Percentiles rank a stretch among this genome's conserved stretches.
Evolutionary conservation across 2,113 vertebrate species (phyloP).

Genomic region (Laticauda colubrina): DNA sequence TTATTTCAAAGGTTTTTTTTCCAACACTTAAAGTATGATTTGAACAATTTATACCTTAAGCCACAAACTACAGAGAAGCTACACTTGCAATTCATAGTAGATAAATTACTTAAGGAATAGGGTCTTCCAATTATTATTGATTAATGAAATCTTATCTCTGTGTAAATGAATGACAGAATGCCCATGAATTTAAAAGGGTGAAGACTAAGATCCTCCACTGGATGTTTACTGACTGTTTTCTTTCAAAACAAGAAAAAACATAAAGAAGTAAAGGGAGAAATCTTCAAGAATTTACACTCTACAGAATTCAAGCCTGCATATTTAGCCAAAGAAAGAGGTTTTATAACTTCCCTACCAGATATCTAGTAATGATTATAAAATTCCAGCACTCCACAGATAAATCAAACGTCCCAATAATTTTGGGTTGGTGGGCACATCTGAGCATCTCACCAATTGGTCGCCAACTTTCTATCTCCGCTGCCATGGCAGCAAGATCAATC

Average conservation of each 20-base stretch:
- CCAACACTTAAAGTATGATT: background rate
- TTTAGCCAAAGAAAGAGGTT: background rate
- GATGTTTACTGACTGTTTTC: background rate
- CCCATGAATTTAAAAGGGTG: background rate
- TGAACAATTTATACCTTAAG: background rate
- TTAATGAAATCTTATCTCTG: background rate
- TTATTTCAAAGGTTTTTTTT: background rate
- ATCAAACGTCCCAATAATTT: background rate
- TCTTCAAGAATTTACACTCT: background rate
- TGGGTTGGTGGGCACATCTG: background rate
- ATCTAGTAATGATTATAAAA: background rate
- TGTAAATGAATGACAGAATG: background rate
- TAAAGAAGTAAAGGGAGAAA: background rate
- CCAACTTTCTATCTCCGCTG: background rate
- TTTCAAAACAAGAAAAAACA: background rate
- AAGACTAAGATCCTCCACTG: background rate
- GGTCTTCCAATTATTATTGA: background rate
- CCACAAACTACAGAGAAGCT: background rate
- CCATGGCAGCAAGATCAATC: background rate
- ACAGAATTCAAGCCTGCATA: background rate
- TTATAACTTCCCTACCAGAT: background rate
- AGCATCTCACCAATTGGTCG: background rate
- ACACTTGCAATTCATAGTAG: background rate
- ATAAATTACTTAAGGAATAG: conserved; percentile 2
- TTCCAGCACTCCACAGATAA: background rate